These are phyloP conservation scores for Synergus japonicus DNA, from an alignment of 2,888 invertebrate genomes.

Conservation along the genomic window DNA sequence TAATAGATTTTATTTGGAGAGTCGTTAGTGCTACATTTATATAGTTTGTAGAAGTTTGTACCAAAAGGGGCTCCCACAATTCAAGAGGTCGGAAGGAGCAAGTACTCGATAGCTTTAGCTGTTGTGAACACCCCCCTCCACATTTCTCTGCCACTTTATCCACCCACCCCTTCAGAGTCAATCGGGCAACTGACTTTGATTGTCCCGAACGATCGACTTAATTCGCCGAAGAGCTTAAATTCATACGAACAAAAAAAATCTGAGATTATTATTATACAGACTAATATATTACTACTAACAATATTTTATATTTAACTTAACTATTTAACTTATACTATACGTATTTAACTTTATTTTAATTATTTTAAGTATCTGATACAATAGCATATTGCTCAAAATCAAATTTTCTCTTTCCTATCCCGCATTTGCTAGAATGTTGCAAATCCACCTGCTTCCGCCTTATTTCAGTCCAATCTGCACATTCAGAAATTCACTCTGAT, in stretches of 20 bases:
- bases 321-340: too few species aligned
- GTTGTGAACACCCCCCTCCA: background rate
- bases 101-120: background rate
- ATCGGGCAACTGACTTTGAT: slow-evolving; percentile 31
- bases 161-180: background rate
- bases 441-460: slow-evolving; percentile 27
- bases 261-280: background rate
- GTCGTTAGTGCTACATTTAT: background rate
- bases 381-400: background rate
- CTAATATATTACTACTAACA: too few species aligned
- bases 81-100: slow-evolving; percentile 17
- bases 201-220: slow-evolving; percentile 25
- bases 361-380: too few species aligned
- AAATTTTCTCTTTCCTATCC: background rate
- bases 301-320: too few species aligned
- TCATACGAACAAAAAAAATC: background rate
- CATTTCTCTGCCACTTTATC: background rate
- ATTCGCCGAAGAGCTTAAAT: slow-evolving; percentile 6
- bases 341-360: too few species aligned
- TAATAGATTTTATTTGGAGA: too few species aligned
- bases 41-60: background rate
- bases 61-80: background rate
- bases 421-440: background rate
- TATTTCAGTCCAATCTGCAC: slow-evolving; percentile 17
- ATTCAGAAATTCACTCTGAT: slow-evolving; percentile 7